These are phyloP conservation scores for Phrynocephalus forsythii DNA, from an alignment of 2,797 vertebrate species.

Conservation along the genomic window DNA sequence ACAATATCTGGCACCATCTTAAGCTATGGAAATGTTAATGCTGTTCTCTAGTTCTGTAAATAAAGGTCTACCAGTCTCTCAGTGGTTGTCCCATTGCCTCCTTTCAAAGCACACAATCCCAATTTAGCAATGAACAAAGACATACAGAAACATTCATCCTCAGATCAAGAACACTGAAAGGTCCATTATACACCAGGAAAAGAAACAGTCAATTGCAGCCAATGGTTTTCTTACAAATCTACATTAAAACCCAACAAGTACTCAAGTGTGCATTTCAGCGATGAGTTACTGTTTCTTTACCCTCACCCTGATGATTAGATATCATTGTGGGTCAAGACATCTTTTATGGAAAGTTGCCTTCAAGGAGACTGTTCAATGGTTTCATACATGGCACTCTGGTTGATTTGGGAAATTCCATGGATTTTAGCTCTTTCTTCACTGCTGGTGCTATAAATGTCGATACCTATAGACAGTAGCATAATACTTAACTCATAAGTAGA, in stretches of 20 bases:
- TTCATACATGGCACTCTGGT: constrained; percentile 76
- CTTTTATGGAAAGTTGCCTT: constrained; percentile 64
- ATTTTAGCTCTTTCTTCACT: constrained; percentile 15
- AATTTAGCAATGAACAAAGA: too few species aligned
- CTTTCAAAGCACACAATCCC: too few species aligned
- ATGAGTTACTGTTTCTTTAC: neutral
- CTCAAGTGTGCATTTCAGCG: neutral
- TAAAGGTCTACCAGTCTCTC: too few species aligned
- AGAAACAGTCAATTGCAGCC: too few species aligned
- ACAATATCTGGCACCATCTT: too few species aligned
- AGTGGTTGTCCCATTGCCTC: too few species aligned
- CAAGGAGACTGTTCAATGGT: constrained; percentile 53
- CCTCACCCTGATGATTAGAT: constrained; percentile 54
- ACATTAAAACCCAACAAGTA: neutral
- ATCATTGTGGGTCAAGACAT: constrained; percentile 57
- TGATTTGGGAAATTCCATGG: constrained; percentile 43
- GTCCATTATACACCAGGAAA: too few species aligned
- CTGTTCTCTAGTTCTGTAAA: too few species aligned
- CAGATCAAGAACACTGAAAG: too few species aligned
- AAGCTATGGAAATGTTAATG: too few species aligned
- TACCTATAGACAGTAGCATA: constrained; percentile 66
- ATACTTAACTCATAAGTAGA: neutral
- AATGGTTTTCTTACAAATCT: neutral
- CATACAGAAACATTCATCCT: too few species aligned
- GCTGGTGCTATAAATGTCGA: neutral